Evolutionary conservation across 1,140 invertebrate genomes (phyloP).

Genomic region (Bathynomus jamesi): DNA sequence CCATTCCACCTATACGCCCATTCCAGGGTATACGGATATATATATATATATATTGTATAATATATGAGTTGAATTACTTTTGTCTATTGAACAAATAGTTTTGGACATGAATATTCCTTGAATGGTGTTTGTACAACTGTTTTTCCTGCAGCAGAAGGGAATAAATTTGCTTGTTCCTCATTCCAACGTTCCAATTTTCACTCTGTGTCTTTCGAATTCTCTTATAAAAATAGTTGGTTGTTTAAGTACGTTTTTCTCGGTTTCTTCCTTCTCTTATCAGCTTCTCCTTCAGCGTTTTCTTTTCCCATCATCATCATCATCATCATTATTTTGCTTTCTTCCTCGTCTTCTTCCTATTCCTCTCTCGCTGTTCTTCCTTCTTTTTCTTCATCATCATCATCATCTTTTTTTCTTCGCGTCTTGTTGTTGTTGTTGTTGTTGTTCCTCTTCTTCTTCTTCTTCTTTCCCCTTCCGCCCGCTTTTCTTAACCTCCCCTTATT

Average conservation of each 20-base stretch:
- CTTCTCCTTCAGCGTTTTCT: not conserved
- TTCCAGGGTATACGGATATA: no score
- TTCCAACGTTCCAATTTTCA: not conserved
- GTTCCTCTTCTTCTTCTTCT: not conserved
- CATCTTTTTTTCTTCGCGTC: not conserved
- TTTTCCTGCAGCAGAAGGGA: not conserved
- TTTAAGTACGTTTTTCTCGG: not conserved
- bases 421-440: not conserved
- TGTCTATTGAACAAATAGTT: no score
- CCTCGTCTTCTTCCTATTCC: not conserved
- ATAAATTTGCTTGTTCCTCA: not conserved
- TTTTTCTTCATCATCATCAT: not conserved
- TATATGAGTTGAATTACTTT: no score
- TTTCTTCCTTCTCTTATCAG: not conserved
- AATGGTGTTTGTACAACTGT: not conserved
- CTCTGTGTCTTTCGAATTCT: not conserved
- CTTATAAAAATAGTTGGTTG: not conserved
- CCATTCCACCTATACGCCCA: no score
- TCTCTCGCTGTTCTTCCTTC: not conserved
- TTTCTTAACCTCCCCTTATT: not conserved
- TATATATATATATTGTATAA: no score
- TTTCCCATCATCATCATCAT: not conserved
- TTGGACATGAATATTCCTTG: not conserved
- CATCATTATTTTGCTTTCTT: not conserved
- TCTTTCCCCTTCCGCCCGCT: not conserved